Evolutionary conservation across 2,797 vertebrate species (phyloP).

Genomic region (Eulemur albifrons): DNA sequence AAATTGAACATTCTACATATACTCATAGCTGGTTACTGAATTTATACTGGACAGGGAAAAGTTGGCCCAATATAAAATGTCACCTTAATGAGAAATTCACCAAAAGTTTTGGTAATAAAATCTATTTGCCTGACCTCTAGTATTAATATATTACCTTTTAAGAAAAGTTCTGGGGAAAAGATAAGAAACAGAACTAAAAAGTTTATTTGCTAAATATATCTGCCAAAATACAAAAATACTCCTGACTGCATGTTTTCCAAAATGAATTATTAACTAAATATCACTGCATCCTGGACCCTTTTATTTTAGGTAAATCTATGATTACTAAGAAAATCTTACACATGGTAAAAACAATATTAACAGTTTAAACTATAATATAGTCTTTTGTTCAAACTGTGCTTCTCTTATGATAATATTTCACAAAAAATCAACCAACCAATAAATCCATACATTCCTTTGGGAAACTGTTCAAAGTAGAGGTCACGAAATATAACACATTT

Average conservation of each 20-base stretch:
- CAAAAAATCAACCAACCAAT: background rate
- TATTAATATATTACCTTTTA: background rate
- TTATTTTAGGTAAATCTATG: background rate
- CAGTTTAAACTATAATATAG: background rate
- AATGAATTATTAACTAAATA: background rate
- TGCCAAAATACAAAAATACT: background rate
- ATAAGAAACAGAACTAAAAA: background rate
- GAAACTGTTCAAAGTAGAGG: background rate
- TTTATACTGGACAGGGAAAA: background rate
- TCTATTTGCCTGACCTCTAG: background rate
- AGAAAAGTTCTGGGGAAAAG: background rate
- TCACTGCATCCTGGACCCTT: no score
- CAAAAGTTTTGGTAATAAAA: background rate
- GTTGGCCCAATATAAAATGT: background rate
- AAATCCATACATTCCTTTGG: background rate
- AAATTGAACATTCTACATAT: background rate
- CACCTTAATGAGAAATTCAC: background rate
- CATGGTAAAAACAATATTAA: background rate
- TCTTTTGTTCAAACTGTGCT: background rate
- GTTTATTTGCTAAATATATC: background rate
- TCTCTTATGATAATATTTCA: background rate
- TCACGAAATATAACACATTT: background rate
- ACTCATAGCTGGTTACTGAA: background rate
- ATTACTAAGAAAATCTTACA: background rate
- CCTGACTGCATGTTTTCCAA: background rate